Evolutionary conservation across 2,113 vertebrate species (phyloP).

Genomic region (Glaucomys volans): DNA sequence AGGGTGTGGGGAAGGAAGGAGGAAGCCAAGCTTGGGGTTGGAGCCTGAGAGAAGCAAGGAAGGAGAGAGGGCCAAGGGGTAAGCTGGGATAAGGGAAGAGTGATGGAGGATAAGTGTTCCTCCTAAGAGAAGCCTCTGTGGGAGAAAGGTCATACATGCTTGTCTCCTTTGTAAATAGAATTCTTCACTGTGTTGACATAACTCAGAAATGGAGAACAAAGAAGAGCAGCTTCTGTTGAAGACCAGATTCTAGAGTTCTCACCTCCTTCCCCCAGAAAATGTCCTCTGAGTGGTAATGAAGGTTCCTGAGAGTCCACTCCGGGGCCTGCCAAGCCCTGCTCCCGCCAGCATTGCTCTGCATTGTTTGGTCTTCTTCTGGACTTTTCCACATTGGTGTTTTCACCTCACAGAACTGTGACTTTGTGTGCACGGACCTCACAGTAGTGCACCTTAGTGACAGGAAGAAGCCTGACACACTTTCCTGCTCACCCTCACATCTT

Average conservation of each 20-base stretch:
- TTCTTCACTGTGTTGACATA: background rate
- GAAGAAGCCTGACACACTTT: background rate
- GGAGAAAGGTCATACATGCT: background rate
- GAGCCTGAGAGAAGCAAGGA: background rate
- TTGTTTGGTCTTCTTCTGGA: background rate
- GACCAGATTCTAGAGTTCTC: too few relatives aligned
- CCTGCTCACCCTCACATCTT: background rate
- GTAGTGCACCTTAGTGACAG: background rate
- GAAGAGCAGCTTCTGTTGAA: background rate
- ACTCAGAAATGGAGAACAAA: background rate
- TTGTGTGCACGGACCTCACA: background rate
- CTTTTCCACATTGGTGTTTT: background rate
- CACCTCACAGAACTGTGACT: background rate
- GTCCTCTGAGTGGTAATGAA: background rate
- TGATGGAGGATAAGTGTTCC: too few relatives aligned
- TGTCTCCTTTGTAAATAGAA: background rate
- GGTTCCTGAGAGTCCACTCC: background rate
- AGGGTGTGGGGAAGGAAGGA: too few relatives aligned
- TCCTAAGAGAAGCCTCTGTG: background rate
- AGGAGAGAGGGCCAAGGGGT: too few relatives aligned
- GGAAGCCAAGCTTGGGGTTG: too few relatives aligned
- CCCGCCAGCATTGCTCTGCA: fast-evolving
- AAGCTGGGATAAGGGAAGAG: too few relatives aligned
- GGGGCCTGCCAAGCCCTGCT: background rate
- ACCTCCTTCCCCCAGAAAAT: background rate